These are phyloP conservation scores for Meiosimyza platycephala DNA, from an alignment of 2,888 invertebrate species.

Conservation along the genomic window DNA sequence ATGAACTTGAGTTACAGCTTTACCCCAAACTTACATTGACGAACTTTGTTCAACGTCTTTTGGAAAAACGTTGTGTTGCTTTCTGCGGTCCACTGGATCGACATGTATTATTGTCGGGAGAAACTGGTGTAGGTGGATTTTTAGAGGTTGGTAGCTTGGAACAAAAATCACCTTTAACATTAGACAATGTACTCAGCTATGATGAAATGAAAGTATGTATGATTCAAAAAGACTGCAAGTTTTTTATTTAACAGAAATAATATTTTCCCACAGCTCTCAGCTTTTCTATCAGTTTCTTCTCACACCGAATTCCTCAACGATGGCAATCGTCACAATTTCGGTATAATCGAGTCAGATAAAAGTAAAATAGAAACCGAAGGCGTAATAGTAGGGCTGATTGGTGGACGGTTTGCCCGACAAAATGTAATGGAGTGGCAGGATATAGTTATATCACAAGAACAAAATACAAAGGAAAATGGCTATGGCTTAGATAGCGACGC, in stretches of 20 bases:
- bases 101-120: slow-evolving; percentile 61
- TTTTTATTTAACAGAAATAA: neutral
- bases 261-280: slow-evolving; percentile 54
- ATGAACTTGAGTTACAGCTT: slow-evolving; percentile 53
- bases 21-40: slow-evolving; percentile 65
- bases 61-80: slow-evolving; percentile 67
- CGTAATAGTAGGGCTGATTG: slow-evolving; percentile 64
- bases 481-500: slow-evolving; percentile 54
- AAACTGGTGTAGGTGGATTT: slow-evolving; percentile 65
- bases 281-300: slow-evolving; percentile 68
- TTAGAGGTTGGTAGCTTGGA: slow-evolving; percentile 66
- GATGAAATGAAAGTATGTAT: slow-evolving; percentile 68
- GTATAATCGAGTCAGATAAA: slow-evolving; percentile 54
- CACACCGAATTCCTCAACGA: slow-evolving; percentile 69
- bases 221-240: neutral
- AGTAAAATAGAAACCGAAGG: slow-evolving; percentile 64
- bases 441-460: slow-evolving; percentile 59
- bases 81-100: slow-evolving; percentile 62
- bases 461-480: slow-evolving; percentile 67
- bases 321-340: slow-evolving; percentile 68
- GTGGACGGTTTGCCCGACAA: slow-evolving; percentile 61
- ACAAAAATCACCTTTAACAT: slow-evolving; percentile 64
- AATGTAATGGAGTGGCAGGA: slow-evolving; percentile 67
- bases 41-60: slow-evolving; percentile 67
- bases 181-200: slow-evolving; percentile 68